Conservation (phyloP, 92 coral and sea anemone species). For the Muricea muricata region DNA sequence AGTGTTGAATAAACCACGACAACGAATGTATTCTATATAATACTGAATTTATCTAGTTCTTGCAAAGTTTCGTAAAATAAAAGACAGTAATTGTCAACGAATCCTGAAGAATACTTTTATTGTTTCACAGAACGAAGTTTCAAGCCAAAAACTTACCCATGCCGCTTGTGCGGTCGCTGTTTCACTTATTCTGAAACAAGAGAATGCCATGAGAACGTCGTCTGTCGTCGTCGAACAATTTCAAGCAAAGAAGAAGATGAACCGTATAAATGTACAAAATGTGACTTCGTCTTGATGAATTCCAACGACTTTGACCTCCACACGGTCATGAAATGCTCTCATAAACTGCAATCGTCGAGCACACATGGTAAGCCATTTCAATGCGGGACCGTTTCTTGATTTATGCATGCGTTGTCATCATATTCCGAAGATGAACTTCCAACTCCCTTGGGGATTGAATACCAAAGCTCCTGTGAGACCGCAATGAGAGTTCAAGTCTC, state of each 20-base stretch:
- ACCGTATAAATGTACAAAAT: not conserved
- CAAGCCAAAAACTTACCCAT: constrained; percentile 8
- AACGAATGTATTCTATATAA: no score
- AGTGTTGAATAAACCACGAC: no score
- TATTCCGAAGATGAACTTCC: not conserved
- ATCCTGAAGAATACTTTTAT: no score
- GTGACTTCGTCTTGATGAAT: not conserved
- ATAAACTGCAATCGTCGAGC: not conserved
- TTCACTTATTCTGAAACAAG: constrained; percentile 19
- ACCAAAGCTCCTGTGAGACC: no score
- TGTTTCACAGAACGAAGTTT: not conserved
- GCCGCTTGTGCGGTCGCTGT: constrained; percentile 14
- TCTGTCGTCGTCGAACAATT: not conserved
- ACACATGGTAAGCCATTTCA: not conserved
- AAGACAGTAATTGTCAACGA: no score
- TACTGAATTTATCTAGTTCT: no score
- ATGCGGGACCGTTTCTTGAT: not conserved
- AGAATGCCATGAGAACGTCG: constrained; percentile 8
- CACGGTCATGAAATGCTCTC: constrained; percentile 29
- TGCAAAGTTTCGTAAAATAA: no score
- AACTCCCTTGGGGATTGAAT: not conserved
- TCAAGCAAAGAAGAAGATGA: not conserved
- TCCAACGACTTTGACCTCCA: constrained; percentile 8
- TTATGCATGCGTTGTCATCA: not conserved
- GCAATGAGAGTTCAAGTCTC: not conserved